phyloP scores from a whole-genome alignment of 2,888 invertebrate genomes.

The Watsonalla cultraria region DNA sequence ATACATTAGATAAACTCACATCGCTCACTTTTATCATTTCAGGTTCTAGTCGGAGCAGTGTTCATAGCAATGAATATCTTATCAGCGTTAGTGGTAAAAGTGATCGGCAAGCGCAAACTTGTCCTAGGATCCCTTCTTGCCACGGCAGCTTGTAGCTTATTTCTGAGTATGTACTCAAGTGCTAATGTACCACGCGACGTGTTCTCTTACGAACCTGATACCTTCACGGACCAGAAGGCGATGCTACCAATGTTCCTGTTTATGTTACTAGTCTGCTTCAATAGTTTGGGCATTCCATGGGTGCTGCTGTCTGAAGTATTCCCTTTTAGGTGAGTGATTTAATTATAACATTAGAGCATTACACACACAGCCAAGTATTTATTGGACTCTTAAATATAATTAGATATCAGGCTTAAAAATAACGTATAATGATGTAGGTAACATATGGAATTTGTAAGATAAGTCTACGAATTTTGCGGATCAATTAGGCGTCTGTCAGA shows the following conservation, averaged over 20 bases:
- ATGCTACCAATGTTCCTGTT: constrained; percentile 60
- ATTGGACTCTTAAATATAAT: no score
- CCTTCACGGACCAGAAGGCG: constrained; percentile 59
- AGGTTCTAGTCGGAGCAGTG: constrained; percentile 59
- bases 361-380: no score
- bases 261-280: constrained; percentile 56
- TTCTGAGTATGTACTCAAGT: constrained; percentile 53
- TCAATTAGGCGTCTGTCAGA: no score
- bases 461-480: no score
- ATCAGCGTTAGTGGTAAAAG: constrained; percentile 55
- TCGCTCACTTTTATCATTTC: constrained; percentile 15
- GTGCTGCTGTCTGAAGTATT: constrained; percentile 78
- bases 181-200: constrained; percentile 37
- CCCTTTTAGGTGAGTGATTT: constrained; percentile 67
- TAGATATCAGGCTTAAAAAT: no score
- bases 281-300: constrained; percentile 74
- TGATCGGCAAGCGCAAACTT: constrained; percentile 60
- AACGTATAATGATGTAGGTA: no score
- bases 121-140: constrained; percentile 51
- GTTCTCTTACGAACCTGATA: constrained; percentile 56
- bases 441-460: no score
- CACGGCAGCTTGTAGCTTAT: constrained; percentile 45
- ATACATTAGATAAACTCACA: not conserved
- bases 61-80: constrained; percentile 54
- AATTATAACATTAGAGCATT: no score